Evolutionary conservation across 2,797 vertebrate species (phyloP), one percentile per base, ranked within the genome.

Genomic region (Lepus townsendii): DNA sequence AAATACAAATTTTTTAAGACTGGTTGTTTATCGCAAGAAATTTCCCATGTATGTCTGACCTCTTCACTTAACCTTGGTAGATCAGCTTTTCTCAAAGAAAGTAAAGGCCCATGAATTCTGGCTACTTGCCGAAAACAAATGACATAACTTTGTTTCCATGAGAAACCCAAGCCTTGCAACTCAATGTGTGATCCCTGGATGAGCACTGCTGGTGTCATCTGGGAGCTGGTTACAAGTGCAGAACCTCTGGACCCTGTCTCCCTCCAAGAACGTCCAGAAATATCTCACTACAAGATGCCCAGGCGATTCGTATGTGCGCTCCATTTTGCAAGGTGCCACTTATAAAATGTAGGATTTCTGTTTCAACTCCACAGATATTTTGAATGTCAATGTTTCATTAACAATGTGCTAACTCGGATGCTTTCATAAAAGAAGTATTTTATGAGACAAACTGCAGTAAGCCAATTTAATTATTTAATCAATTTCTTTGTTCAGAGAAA

Each of bases 401-500:
- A 38, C 72, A 85, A 90, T 90, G 93, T 69, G 50, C 82, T 92
- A 90, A 82, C 50, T 42, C 2, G 78, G 78, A 88, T 75, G 32
- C 22, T n/a, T 75, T 90, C 62, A 83, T 71, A 68, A 75, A 65
- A 91, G 95, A 91, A 82, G 17, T 22, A 95, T 85, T 88, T 94
- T 90, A 16, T 88, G 62, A 75, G 17, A 35, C 27, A 93, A 88
- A 92, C 7, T 85, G 20, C 32, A 60, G 30, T 71, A 32, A 83
- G 5, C 20, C 83, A 94, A 78, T 62, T 88, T 94, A 92, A 90
- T 90, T 76, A 30, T 83, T 94, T 94, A 95, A 88, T 83, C 52
- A 91, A 86, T 85, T 92, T 93, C 20, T 14, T 87, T 93, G 90
- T 92, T 88, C n/a, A 75, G 63, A 90, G 82, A 95, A 83, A 72